Percentiles rank a stretch among this genome's conserved stretches.
Evolutionary conservation across 2,113 vertebrate species (phyloP).

Genomic region (Callipepla californica): DNA sequence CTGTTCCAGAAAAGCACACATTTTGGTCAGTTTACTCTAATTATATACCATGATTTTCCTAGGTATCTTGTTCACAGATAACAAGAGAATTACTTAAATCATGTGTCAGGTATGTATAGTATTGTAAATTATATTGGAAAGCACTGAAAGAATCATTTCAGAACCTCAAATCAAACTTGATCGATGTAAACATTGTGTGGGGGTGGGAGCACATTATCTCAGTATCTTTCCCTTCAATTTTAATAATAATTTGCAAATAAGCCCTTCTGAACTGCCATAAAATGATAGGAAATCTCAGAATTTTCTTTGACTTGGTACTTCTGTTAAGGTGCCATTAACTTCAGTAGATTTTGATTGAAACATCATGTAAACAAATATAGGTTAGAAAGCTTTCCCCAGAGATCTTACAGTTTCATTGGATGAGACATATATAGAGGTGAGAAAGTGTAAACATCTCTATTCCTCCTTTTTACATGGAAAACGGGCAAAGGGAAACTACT

Average conservation of each 20-base stretch:
- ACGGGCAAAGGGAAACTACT: background rate
- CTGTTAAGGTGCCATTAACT: background rate
- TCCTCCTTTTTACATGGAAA: background rate
- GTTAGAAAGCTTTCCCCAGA: background rate
- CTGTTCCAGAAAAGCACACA: background rate
- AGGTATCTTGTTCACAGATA: conserved; percentile 34
- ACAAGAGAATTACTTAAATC: conserved; percentile 34
- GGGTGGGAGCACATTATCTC: background rate
- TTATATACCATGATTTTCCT: background rate
- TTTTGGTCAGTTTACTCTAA: background rate
- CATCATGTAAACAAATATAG: background rate
- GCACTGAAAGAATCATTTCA: background rate
- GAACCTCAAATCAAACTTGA: background rate
- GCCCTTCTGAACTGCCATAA: background rate
- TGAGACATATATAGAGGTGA: background rate
- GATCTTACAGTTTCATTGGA: background rate
- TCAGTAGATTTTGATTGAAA: background rate
- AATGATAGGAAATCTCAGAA: background rate
- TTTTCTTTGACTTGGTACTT: background rate
- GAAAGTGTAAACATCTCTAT: background rate
- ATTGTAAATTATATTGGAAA: conserved; percentile 16
- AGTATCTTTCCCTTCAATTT: background rate
- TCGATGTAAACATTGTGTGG: background rate
- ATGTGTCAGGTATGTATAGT: background rate
- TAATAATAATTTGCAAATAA: background rate